Base-by-base conservation (phyloP, 2,888 invertebrate species). In the Fragum sueziense region DNA sequence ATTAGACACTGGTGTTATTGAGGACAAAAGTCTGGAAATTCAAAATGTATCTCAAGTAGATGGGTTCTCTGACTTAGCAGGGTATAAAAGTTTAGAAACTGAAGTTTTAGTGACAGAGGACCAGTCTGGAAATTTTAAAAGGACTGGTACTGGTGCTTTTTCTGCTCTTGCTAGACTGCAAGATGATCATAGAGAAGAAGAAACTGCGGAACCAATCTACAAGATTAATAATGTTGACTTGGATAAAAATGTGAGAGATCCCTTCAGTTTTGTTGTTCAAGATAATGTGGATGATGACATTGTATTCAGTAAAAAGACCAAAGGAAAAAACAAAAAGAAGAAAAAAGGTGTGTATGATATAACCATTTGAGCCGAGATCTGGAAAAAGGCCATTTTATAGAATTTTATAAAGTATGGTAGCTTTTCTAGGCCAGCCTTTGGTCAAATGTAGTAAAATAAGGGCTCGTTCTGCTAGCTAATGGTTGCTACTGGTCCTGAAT, bases 291-390 rank as follows among this genome's bases (percentile, higher is more conserved):
- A 67, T n/a, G 62, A 62, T 47, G 61, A 85, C 59, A 90, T 91
- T 74, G 89, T 90, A 7, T 89, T 88, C 74, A 85, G 79, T 70
- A 82, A 77, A 52, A 85, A 85, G 61, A 84, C 82, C 29, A 84
- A 84, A 69, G 80, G 85, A 65, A 90, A 89, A 75, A 73, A 81
- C 25, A 90, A 89, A 67, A 90, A 89, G 79, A 90, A 89, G 76
- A 65, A 65, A 65, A 84, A 85, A 85, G 88, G 90, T 89, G 70
- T n/a, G n/a, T n/a, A n/a, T n/a, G n/a, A n/a, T n/a, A n/a, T n/a
- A n/a, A n/a, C n/a, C n/a, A n/a, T n/a, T n/a, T n/a, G n/a, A n/a
- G n/a, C n/a, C n/a, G n/a, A n/a, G n/a, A n/a, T n/a, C n/a, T n/a
- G n/a, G n/a, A n/a, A n/a, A n/a, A n/a, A n/a, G n/a, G n/a, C n/a